Conservation (phyloP, 2,797 vertebrate species). For the Ciconia nigra region DNA sequence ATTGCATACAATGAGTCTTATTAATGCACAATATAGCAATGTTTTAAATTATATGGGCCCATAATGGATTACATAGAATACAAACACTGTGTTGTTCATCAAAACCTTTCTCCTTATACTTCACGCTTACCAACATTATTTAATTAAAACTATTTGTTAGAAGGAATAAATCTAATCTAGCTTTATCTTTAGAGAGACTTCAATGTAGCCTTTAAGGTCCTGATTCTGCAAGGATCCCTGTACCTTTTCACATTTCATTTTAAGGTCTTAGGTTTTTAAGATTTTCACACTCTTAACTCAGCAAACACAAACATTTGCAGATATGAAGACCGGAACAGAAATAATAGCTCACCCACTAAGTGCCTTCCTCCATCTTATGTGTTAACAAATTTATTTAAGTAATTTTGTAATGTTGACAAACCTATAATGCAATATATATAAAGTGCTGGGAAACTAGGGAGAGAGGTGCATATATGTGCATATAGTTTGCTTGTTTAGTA, state of each 20-base stretch:
- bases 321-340: neutral
- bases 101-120: neutral
- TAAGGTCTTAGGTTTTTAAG: neutral
- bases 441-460: neutral
- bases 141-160: neutral
- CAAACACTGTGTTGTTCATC: neutral
- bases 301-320: neutral
- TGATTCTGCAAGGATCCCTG: neutral
- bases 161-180: neutral
- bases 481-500: neutral
- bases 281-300: neutral
- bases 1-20: neutral
- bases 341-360: neutral
- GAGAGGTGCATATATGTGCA: rapidly evolving
- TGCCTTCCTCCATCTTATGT: neutral
- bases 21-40: neutral
- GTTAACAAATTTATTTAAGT: neutral
- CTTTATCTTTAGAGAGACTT: neutral
- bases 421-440: neutral
- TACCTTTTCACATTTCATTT: neutral
- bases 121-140: neutral
- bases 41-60: neutral
- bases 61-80: neutral
- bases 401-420: neutral
- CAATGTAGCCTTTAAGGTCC: neutral